Evolutionary conservation across 2,113 vertebrate genomes (phyloP).

Genomic region (Junco hyemalis): DNA sequence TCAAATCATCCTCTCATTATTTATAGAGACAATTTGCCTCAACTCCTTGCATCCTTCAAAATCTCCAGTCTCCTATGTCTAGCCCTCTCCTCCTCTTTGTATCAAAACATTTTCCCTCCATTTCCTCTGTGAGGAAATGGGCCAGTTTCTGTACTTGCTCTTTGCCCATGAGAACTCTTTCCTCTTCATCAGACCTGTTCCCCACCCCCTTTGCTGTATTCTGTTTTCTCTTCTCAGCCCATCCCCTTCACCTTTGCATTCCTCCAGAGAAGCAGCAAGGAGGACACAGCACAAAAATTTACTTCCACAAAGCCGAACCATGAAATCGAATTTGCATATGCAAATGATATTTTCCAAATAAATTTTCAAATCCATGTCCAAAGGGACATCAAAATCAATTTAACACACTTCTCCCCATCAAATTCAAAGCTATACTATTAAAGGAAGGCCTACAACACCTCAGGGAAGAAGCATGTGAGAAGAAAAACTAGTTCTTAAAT

Average conservation of each 20-base stretch:
- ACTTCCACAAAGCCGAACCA: not conserved
- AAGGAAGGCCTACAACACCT: not conserved
- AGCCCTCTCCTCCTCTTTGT: not conserved
- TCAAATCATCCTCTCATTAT: not conserved
- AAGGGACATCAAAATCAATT: not conserved
- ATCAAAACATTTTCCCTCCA: not conserved
- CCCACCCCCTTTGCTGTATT: not conserved
- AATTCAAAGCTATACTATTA: not conserved
- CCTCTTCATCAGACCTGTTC: not conserved
- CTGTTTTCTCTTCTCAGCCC: not conserved
- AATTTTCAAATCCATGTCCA: not conserved
- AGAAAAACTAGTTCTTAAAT: not conserved
- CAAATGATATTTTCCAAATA: not conserved
- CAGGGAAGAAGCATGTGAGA: not conserved
- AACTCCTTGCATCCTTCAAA: not conserved
- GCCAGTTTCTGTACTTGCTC: not conserved
- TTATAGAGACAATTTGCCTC: not conserved
- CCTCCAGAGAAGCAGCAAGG: not conserved
- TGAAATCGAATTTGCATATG: not conserved
- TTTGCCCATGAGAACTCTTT: not conserved
- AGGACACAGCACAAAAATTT: not conserved
- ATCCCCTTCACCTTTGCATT: not conserved
- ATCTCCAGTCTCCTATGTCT: not conserved
- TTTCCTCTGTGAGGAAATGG: not conserved
- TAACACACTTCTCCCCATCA: not conserved